Percentiles rank a stretch among this genome's conserved stretches.
These are phyloP conservation scores for Aldrovandia affinis DNA, from an alignment of 2,797 vertebrate genomes.

Conservation along the genomic window DNA sequence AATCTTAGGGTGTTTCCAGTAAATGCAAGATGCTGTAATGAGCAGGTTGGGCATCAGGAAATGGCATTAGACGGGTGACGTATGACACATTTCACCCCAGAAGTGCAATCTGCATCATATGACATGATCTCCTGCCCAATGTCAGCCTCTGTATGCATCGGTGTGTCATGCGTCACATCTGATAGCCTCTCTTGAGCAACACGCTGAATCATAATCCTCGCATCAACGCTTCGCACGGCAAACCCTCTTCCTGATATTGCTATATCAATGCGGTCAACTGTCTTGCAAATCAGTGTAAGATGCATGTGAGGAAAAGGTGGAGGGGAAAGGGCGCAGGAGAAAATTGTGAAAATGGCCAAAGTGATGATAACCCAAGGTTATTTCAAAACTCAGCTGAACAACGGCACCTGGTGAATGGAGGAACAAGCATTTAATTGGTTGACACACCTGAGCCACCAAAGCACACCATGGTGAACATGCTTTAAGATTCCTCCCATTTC, in stretches of 20 bases:
- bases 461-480: not conserved
- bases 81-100: not conserved
- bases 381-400: not conserved
- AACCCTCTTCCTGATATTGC: not conserved
- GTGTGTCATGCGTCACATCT: not conserved
- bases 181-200: not conserved
- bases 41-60: not conserved
- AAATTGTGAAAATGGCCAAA: not conserved
- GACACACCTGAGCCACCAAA: not conserved
- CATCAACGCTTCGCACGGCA: not conserved
- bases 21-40: not conserved
- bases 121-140: not conserved
- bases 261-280: not conserved
- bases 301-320: not conserved
- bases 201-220: not conserved
- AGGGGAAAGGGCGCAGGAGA: not conserved
- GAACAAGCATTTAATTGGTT: constrained; percentile 13
- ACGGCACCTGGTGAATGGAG: not conserved
- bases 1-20: not conserved
- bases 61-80: not conserved
- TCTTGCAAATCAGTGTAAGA: not conserved
- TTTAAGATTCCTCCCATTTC: not conserved
- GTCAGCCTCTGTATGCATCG: not conserved
- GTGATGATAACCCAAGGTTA: constrained; percentile 19
- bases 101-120: not conserved